Conservation (phyloP, 2,888 invertebrate species). For the Calameuta filiformis region DNA sequence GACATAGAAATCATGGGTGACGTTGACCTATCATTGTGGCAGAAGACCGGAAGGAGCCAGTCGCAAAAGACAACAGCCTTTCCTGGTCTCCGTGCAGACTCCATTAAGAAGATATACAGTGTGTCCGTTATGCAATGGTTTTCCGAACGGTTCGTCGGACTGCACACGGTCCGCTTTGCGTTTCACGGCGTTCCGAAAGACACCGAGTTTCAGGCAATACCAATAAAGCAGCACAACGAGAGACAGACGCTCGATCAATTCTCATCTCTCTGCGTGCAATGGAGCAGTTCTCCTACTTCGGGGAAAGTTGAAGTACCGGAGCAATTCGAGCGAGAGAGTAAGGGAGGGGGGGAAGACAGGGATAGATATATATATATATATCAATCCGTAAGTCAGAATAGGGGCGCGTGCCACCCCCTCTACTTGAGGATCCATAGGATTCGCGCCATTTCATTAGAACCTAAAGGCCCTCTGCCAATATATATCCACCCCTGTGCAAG, state of each 20-base stretch:
- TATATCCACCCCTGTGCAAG: neutral
- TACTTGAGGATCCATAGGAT: neutral
- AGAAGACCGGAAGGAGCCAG: too few species aligned
- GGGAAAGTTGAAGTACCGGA: neutral
- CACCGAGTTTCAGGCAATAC: neutral
- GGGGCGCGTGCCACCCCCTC: neutral
- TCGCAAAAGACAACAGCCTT: too few species aligned
- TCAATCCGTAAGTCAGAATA: neutral
- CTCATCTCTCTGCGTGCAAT: conserved; percentile 10
- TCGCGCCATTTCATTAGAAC: neutral
- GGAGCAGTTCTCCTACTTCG: conserved; percentile 10
- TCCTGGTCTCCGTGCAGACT: too few species aligned
- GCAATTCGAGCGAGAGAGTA: neutral
- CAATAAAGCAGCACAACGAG: neutral
- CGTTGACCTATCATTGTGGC: too few species aligned
- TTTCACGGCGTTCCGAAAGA: neutral
- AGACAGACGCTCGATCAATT: conserved; percentile 20
- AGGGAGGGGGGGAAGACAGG: neutral
- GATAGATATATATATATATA: neutral
- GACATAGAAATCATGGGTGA: too few species aligned
- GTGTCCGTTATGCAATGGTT: neutral
- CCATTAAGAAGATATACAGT: too few species aligned
- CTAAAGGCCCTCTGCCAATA: neutral
- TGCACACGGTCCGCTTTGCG: neutral
- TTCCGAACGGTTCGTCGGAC: neutral